Percentiles rank a stretch among this genome's conserved stretches.
phyloP scores from a whole-genome alignment of 92 coral and sea anemone genomes.

The Pocillopora meandrina region DNA sequence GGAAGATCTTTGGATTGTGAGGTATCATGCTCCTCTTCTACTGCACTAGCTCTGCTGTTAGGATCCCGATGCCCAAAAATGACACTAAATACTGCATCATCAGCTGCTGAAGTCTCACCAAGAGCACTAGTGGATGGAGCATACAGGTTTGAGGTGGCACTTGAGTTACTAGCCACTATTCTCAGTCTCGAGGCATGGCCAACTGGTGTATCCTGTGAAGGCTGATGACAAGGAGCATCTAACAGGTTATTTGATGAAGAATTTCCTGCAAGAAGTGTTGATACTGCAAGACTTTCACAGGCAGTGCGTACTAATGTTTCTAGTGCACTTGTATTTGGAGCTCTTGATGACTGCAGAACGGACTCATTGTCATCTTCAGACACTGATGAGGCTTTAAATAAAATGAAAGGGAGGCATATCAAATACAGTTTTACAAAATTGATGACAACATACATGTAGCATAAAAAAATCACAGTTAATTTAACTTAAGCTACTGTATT shows the following conservation, averaged over 20 bases:
- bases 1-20: constrained; percentile 25
- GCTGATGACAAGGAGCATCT: constrained; percentile 17
- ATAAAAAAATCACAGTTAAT: background rate
- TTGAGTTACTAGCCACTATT: constrained; percentile 3
- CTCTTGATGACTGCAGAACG: constrained; percentile 24
- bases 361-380: constrained; percentile 31
- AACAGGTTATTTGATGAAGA: constrained; percentile 12
- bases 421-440: background rate
- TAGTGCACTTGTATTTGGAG: constrained; percentile 63
- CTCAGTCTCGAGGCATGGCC: background rate
- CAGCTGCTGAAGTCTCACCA: constrained; percentile 14
- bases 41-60: background rate
- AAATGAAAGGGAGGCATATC: background rate
- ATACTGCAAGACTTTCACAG: constrained; percentile 59
- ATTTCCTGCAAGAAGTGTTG: constrained; percentile 28
- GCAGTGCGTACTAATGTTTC: constrained; percentile 89
- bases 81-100: constrained; percentile 31
- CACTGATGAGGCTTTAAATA: background rate
- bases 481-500: background rate
- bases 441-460: background rate
- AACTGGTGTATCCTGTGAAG: constrained; percentile 16
- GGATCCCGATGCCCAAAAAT: constrained; percentile 37
- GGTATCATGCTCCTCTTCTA: background rate
- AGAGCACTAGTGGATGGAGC: constrained; percentile 19
- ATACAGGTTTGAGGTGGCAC: constrained; percentile 8